These are phyloP conservation scores for Eupithecia centaureata DNA, from an alignment of 2,888 invertebrate genomes.

Conservation along the genomic window DNA sequence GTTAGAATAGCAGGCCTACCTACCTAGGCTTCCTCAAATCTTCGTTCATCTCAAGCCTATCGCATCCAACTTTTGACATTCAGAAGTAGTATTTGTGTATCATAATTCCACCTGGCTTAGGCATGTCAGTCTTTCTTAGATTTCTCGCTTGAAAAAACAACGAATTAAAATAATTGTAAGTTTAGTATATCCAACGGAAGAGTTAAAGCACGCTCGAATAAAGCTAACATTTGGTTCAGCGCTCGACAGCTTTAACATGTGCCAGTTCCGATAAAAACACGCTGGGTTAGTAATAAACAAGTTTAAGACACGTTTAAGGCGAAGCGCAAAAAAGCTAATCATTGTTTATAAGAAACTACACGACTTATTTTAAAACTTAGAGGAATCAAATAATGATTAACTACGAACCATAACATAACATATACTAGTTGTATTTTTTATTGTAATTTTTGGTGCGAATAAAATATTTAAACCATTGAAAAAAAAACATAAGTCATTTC, in stretches of 20 bases:
- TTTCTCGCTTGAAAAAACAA: neutral
- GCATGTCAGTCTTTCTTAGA: neutral
- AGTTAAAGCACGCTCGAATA: neutral
- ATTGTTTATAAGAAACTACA: too few species aligned
- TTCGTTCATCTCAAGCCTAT: neutral
- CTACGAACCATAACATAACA: too few species aligned
- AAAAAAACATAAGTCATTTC: too few species aligned
- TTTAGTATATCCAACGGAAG: neutral
- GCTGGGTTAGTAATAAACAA: neutral
- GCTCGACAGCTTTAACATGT: neutral
- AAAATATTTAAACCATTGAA: too few species aligned
- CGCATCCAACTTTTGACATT: neutral
- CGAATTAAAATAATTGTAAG: neutral
- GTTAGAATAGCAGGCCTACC: neutral
- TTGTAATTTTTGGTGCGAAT: too few species aligned
- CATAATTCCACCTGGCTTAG: neutral
- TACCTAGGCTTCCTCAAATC: neutral
- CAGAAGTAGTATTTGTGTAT: neutral
- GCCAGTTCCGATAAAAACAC: conserved; percentile 1
- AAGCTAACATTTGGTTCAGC: conserved; percentile 2
- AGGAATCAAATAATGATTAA: too few species aligned
- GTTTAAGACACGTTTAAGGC: neutral
- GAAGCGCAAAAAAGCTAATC: too few species aligned
- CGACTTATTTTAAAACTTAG: too few species aligned
- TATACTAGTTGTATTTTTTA: too few species aligned